These are phyloP conservation scores for Pseudotriccus pelzelni DNA, from an alignment of 2,797 vertebrate genomes.

Conservation along the genomic window DNA sequence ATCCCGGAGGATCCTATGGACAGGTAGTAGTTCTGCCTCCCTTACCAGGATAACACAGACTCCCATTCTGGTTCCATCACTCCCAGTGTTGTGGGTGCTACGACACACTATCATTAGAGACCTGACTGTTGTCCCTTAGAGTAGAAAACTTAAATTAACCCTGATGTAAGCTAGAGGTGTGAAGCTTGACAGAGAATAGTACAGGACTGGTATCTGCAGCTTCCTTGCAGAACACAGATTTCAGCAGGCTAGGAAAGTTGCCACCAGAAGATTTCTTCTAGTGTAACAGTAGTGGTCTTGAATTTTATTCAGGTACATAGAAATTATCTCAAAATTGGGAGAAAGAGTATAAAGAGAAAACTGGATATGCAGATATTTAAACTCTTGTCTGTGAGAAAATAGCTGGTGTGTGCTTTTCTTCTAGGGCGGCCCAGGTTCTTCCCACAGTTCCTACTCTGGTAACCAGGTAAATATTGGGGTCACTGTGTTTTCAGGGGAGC, in stretches of 20 bases:
- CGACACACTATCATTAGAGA: background rate
- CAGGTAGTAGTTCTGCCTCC: conserved; percentile 30
- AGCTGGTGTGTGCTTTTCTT: background rate
- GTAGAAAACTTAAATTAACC: background rate
- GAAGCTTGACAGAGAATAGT: background rate
- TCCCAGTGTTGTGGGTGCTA: fast-evolving
- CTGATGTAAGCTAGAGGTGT: background rate
- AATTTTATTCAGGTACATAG: background rate
- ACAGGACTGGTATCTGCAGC: no score
- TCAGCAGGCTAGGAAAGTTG: background rate
- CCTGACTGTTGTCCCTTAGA: background rate
- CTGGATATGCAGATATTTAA: background rate
- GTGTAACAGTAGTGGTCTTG: background rate
- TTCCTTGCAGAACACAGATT: background rate
- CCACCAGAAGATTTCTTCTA: background rate
- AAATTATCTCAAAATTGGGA: background rate
- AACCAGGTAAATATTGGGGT: conserved; percentile 17
- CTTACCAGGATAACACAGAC: background rate
- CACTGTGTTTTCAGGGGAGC: background rate
- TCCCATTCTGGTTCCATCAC: background rate
- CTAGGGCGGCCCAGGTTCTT: background rate
- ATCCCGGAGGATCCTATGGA: conserved; percentile 38
- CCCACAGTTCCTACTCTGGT: background rate
- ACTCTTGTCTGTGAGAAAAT: background rate
- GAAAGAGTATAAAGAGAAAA: background rate